Percentiles rank a stretch among this genome's conserved stretches.
phyloP scores from a whole-genome alignment of 2,888 invertebrate genomes.

The Chirona hameri region DNA sequence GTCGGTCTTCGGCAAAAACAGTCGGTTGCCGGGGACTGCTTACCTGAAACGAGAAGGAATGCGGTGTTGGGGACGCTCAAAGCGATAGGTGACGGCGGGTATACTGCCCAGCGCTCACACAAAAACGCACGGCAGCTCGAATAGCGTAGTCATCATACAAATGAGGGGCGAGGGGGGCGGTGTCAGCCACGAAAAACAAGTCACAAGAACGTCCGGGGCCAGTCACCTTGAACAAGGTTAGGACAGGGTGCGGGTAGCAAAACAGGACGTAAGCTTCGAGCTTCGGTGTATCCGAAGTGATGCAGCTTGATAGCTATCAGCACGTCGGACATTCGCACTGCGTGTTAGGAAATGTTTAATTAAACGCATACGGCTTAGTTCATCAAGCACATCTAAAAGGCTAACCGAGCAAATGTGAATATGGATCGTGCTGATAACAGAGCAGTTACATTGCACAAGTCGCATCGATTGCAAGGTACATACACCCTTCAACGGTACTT shows the following conservation, averaged over 20 bases:
- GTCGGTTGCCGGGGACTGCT: neutral
- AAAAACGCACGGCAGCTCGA: neutral
- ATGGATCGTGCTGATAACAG: too few species aligned
- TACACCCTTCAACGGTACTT: neutral
- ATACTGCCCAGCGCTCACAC: neutral
- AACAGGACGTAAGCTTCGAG: neutral
- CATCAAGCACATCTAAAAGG: too few species aligned
- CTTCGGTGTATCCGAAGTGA: too few species aligned
- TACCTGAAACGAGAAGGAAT: slow-evolving; percentile 27
- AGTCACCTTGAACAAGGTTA: neutral
- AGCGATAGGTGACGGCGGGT: too few species aligned
- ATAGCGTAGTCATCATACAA: neutral
- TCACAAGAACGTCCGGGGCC: neutral
- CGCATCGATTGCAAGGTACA: too few species aligned
- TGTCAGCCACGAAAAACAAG: neutral
- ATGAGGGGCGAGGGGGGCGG: neutral
- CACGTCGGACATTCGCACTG: too few species aligned
- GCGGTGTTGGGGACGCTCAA: neutral
- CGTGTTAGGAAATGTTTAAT: too few species aligned
- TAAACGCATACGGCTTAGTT: too few species aligned
- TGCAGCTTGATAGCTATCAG: too few species aligned
- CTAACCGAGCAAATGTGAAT: too few species aligned
- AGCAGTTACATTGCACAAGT: too few species aligned
- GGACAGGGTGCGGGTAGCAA: neutral
- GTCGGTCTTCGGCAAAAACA: too few species aligned